Base-by-base conservation (phyloP, 2,797 vertebrate species). In the Danionella dracula region DNA sequence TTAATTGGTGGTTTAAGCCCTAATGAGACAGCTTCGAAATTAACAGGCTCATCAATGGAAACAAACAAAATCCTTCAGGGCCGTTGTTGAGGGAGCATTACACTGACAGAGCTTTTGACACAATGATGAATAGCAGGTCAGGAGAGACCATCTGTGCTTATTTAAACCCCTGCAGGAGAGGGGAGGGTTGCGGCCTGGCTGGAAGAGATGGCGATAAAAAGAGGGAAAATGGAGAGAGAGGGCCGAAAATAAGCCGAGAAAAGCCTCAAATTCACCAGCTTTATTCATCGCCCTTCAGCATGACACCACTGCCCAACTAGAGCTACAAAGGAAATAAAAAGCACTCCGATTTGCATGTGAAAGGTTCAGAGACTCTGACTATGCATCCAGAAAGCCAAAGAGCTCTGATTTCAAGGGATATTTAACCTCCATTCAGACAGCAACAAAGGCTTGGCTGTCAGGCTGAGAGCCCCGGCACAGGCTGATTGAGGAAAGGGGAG, bases 1-100 rank as follows among this genome's bases (percentile, higher is more conserved):
- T 97, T 96, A 97, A 95, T 95, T 95, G 94, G 90, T 90, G 91
- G 92, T 94, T 95, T 94, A 93, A 89, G 91, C 90, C 66, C 92
- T 94, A 96, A 95, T 96, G 93, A 95, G 93, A 92, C 87, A 86
- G 88, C 92, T 86, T 92, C 78, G 90, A 92, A 95, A 93, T 94
- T 89, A 95, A 91, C 92, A 87, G 89, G 85, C 92, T 89, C 89
- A 82, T 91, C 93, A 91, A 91, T 92, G 87, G 93, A 93, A 95
- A 94, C 93, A 96, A 95, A 94, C 92, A 90, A 83, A 89, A 89
- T 85, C 90, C 91, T 91, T 88, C 84, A 87, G 90, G 84, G 84
- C 86, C 53, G 87, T 88, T 88, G 91, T 90, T 82, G 83, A 79
- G 84, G 76, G 83, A 87, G 88, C 88, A 83, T 86, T 86, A 86